A percentile compares a stretch with the other conserved stretches of the same genome.
phyloP scores from a whole-genome alignment of 2,888 invertebrate genomes.

The Nudaria mundana region DNA sequence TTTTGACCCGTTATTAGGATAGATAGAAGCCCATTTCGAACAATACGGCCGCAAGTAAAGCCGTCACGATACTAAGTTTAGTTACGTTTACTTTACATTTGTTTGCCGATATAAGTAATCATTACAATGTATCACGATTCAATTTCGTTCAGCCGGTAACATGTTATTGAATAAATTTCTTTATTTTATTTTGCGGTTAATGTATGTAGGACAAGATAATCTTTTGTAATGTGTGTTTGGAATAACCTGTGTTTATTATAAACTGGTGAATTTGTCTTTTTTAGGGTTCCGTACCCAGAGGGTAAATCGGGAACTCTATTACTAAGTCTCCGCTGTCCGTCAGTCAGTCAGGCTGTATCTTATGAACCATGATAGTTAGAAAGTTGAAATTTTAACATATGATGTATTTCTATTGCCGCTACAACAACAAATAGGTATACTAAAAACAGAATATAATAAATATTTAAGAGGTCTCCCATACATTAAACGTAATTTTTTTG shows the following conservation, averaged over 20 bases:
- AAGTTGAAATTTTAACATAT: too few species aligned
- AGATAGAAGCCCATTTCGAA: constrained; percentile 36
- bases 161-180: constrained; percentile 39
- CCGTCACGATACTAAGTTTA: constrained; percentile 49
- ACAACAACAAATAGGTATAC: too few species aligned
- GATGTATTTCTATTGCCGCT: too few species aligned
- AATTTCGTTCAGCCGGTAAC: constrained; percentile 37
- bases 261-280: too few species aligned
- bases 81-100: constrained; percentile 50
- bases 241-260: constrained; percentile 4
- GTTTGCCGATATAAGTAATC: constrained; percentile 43
- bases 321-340: too few species aligned
- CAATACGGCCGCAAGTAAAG: constrained; percentile 34
- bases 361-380: too few species aligned
- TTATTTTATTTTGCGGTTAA: constrained; percentile 30
- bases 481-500: too few species aligned
- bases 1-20: constrained; percentile 65
- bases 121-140: constrained; percentile 59
- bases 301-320: too few species aligned
- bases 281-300: too few species aligned
- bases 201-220: constrained; percentile 9
- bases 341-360: too few species aligned
- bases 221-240: constrained; percentile 3
- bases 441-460: too few species aligned
- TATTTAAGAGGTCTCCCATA: too few species aligned